These are phyloP conservation scores for Dasyornis broadbenti DNA, from an alignment of 2,113 vertebrate species.

Conservation along the genomic window DNA sequence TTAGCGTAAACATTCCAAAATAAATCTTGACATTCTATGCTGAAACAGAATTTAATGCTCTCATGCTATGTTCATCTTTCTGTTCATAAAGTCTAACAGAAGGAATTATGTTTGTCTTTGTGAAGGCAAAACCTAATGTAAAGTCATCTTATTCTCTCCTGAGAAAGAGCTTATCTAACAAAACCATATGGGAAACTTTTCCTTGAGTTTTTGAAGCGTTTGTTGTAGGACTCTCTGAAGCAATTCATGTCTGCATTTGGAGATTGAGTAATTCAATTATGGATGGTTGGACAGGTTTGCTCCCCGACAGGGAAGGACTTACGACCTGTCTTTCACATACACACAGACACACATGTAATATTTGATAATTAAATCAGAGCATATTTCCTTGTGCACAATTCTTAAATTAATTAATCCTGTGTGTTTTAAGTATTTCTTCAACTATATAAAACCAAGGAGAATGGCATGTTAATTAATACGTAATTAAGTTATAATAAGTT, in stretches of 20 bases:
- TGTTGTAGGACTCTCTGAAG: conserved; percentile 10
- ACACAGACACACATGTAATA: background rate
- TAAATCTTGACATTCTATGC: background rate
- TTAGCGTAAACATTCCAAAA: background rate
- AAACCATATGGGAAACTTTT: background rate
- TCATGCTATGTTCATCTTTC: background rate
- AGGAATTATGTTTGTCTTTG: background rate
- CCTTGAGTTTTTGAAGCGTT: background rate
- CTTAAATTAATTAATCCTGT: background rate
- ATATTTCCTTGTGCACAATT: background rate
- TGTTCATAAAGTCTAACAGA: background rate
- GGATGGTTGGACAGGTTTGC: background rate
- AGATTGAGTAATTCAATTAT: conserved; percentile 6
- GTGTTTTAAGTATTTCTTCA: background rate
- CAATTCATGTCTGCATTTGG: background rate
- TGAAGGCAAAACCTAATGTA: background rate
- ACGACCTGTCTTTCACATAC: background rate
- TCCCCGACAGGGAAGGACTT: background rate
- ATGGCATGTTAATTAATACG: background rate
- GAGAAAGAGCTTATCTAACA: background rate
- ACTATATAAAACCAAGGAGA: background rate
- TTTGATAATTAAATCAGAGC: conserved; percentile 7
- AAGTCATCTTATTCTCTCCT: background rate
- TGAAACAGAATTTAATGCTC: background rate
- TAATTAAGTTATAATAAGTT: background rate